Evolutionary conservation across 1,140 invertebrate species (phyloP).

Genomic region (Drosophila sucinea): DNA sequence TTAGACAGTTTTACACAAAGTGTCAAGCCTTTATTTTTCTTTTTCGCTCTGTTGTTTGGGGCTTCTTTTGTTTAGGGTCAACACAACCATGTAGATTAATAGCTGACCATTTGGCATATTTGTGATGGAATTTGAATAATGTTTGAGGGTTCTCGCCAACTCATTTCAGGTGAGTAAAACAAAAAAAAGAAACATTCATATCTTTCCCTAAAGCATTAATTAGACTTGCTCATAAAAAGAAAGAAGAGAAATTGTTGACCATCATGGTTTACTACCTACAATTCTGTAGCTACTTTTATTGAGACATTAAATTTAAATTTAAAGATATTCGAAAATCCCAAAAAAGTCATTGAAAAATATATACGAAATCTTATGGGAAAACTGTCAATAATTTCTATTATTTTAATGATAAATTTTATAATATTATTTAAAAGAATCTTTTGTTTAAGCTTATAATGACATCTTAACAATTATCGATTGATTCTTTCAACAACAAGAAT

Average conservation of each 20-base stretch:
- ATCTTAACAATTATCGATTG: no score
- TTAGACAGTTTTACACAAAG: slow-evolving; percentile 48
- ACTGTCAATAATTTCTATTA: no score
- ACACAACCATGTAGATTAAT: slow-evolving; percentile 56
- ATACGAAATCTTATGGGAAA: no score
- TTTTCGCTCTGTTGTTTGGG: slow-evolving; percentile 9
- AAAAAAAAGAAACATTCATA: slow-evolving; percentile 4
- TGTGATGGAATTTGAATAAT: slow-evolving; percentile 39
- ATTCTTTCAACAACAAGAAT: no score
- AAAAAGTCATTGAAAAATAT: no score
- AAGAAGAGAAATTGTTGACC: neutral
- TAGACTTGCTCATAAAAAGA: neutral
- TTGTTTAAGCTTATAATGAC: no score
- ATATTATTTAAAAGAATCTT: no score
- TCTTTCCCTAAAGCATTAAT: neutral
- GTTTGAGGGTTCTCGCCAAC: neutral
- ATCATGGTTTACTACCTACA: neutral
- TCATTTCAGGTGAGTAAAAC: neutral
- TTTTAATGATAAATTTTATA: no score
- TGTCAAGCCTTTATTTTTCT: slow-evolving; percentile 59
- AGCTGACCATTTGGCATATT: slow-evolving; percentile 43
- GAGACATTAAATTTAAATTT: no score
- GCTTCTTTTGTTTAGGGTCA: slow-evolving; percentile 35
- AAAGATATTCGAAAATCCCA: no score
- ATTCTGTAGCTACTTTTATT: no score